These are phyloP conservation scores for Oscarella lobularis DNA, from an alignment of 37 sponge, comb jelly and placozoan species.

Conservation along the genomic window DNA sequence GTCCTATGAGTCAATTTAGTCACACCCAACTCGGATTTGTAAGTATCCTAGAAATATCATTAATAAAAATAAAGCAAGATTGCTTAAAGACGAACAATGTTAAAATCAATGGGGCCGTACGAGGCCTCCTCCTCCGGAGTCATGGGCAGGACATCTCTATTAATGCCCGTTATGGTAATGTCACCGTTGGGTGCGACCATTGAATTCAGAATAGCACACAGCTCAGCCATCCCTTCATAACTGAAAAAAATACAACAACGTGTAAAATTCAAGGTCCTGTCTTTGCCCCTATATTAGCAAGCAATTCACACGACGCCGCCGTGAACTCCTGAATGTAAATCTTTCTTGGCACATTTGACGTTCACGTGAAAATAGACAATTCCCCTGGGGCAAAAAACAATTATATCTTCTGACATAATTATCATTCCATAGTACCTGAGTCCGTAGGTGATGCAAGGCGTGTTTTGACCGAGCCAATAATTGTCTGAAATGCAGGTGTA, in stretches of 20 bases:
- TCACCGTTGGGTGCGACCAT: constrained; percentile 21
- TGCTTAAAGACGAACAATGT: too few relatives aligned
- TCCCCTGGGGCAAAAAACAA: background rate
- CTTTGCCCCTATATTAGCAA: too few relatives aligned
- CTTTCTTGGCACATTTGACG: constrained; percentile 19
- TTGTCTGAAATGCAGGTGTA: constrained; percentile 23
- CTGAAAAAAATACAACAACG: constrained; percentile 3
- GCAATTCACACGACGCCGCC: constrained; percentile 28
- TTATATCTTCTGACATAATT: too few relatives aligned
- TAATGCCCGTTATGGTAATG: constrained; percentile 21
- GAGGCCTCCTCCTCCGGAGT: constrained; percentile 10
- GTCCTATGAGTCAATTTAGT: constrained; percentile 3
- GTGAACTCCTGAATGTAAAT: constrained; percentile 22
- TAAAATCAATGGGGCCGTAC: background rate
- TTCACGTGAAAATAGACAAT: constrained; percentile 21
- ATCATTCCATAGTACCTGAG: constrained; percentile 9
- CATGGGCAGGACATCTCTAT: constrained; percentile 9
- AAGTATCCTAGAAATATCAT: background rate
- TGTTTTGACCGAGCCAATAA: constrained; percentile 19
- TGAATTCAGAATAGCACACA: constrained; percentile 4
- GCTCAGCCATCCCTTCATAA: constrained; percentile 25
- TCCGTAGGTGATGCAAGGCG: constrained; percentile 26
- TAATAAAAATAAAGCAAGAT: too few relatives aligned
- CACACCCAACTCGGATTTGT: constrained; percentile 14
- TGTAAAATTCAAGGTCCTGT: too few relatives aligned